Evolutionary conservation across 2,113 vertebrate genomes (phyloP), one percentile per base, ranked within the genome.

Genomic region (Cettia cetti): DNA sequence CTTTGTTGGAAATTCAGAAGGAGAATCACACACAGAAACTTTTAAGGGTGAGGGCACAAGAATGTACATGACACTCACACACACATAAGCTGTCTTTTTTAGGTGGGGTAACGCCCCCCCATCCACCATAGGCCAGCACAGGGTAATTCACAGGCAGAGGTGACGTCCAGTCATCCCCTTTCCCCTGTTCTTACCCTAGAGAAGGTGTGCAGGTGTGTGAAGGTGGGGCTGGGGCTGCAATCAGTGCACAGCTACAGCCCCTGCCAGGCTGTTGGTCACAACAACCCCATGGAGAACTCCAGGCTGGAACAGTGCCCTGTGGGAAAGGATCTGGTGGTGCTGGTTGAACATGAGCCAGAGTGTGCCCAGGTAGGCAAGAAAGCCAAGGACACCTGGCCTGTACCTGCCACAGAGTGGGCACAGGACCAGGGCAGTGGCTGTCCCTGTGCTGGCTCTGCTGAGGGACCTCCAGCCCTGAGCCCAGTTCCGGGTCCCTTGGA

Each of bases 401-500:
- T 52, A 6, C 11, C 68, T 53, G 80, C 16, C 56, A 60, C 37
- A 2, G 47, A 4, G 31, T 44, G 81, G 45, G 8, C 54, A 82
- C 31, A 30, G 37, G 26, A 3, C 2, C 37, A 61, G 80, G 39
- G 11, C 39, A 44, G 57, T 22, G 57, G 1, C 22, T 33, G 33
- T 63, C 22, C 66, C 33, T 83, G 39, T 31, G 68, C 68, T 37
- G 15, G 19, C 22, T 5, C 2, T 39, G 45, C 0, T 60, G 47
- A 53, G 39, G 8, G 10, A 45, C 57, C 3, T 72, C 57, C 68
- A 45, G 27, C 3, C 13, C 47, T 72, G 33, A 7, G 57, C 7
- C 2, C 22, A 72, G 14, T 1, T 64, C 0, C 39, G 59, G 14
- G 49, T 4, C 2, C 11, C 22, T 63, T 3, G 4, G 8, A 26